phyloP scores from a whole-genome alignment of 2,888 invertebrate genomes.

The Chesias legatella region DNA sequence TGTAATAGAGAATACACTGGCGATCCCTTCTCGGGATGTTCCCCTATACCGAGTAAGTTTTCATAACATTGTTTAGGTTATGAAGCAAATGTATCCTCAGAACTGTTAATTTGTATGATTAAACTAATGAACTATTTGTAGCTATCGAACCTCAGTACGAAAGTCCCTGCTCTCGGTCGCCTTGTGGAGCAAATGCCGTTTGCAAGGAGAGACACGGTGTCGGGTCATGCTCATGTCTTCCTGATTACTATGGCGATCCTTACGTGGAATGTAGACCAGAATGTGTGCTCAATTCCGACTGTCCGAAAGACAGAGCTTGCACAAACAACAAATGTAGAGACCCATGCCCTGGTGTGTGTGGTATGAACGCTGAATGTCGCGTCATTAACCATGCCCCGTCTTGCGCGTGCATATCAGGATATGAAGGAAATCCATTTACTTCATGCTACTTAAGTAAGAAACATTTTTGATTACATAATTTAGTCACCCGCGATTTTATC shows the following conservation, averaged over 20 bases:
- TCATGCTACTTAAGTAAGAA: constrained; percentile 83
- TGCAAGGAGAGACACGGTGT: constrained; percentile 90
- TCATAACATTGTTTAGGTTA: neutral
- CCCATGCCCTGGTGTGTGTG: constrained; percentile 91
- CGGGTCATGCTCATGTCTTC: constrained; percentile 90
- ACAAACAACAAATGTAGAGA: constrained; percentile 91
- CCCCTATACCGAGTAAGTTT: constrained; percentile 80
- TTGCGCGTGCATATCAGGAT: constrained; percentile 86
- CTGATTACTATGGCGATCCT: constrained; percentile 92
- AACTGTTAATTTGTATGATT: neutral
- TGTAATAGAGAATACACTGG: constrained; percentile 86
- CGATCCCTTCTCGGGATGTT: constrained; percentile 90
- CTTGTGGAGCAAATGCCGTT: constrained; percentile 92
- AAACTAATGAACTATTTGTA: constrained; percentile 43
- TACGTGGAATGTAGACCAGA: constrained; percentile 92
- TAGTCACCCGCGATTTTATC: neutral
- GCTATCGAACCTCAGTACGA: constrained; percentile 74
- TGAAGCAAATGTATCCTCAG: neutral
- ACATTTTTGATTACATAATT: constrained; percentile 1
- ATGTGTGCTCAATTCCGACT: constrained; percentile 93
- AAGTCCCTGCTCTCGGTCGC: constrained; percentile 89
- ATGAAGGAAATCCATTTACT: constrained; percentile 88
- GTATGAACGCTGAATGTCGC: constrained; percentile 90
- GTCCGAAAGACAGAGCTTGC: constrained; percentile 87
- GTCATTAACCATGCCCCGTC: constrained; percentile 91